Conservation (phyloP, 2,797 vertebrate genomes). For the Sebastes oblongus region DNA sequence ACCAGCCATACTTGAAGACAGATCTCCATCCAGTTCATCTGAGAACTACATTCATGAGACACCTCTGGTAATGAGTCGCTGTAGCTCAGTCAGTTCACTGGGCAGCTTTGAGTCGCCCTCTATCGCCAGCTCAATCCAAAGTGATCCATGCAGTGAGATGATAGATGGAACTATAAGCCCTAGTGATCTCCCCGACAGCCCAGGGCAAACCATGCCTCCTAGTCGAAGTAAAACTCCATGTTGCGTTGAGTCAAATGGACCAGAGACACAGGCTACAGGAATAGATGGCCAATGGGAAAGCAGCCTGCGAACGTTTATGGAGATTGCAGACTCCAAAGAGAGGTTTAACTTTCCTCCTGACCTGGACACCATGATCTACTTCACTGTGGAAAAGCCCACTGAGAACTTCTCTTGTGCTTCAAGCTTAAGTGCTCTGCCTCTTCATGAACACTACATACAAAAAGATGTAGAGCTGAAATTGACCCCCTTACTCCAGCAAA, state of each 20-base stretch:
- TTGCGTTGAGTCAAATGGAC: slow-evolving; percentile 81
- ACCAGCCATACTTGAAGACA: slow-evolving; percentile 86
- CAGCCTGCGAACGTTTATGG: slow-evolving; percentile 93
- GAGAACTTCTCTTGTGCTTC: slow-evolving; percentile 99
- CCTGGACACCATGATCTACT: slow-evolving; percentile 96
- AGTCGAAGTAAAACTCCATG: slow-evolving; percentile 98
- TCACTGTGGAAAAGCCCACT: slow-evolving; percentile 96
- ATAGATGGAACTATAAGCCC: slow-evolving; percentile 96
- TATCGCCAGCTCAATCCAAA: slow-evolving; percentile 97
- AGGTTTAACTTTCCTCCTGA: slow-evolving; percentile 93
- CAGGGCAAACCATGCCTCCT: slow-evolving; percentile 98
- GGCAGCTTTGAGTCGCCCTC: slow-evolving; percentile 97
- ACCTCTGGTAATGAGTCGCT: slow-evolving; percentile 95
- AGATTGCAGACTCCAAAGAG: slow-evolving; percentile 95
- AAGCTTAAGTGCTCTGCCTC: slow-evolving; percentile 94
- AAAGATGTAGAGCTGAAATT: slow-evolving; percentile 97
- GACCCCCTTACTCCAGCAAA: slow-evolving; percentile 90
- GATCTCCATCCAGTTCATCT: slow-evolving; percentile 95
- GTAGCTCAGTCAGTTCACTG: slow-evolving; percentile 97
- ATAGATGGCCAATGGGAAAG: slow-evolving; percentile 93
- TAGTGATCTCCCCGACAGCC: slow-evolving; percentile 97
- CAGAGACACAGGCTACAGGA: slow-evolving; percentile 85
- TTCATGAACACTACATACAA: slow-evolving; percentile 96
- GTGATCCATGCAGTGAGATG: slow-evolving; percentile 97
- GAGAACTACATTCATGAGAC: slow-evolving; percentile 99